Percentiles rank a stretch among this genome's conserved stretches.
These are phyloP conservation scores for Seriola dumerili DNA, from an alignment of 2,113 vertebrate species.

Conservation along the genomic window DNA sequence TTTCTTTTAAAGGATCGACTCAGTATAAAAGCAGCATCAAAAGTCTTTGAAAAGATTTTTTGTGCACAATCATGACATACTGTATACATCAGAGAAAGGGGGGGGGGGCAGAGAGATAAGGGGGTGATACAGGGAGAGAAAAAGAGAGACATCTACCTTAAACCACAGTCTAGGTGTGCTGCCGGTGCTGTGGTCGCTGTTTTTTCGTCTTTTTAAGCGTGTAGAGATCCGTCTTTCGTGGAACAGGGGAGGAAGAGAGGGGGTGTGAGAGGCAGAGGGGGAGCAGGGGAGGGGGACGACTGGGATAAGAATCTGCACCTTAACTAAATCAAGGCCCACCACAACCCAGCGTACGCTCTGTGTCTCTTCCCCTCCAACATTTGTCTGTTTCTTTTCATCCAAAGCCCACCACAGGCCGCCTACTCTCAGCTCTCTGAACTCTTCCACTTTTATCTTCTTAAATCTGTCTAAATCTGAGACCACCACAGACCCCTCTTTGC, in stretches of 20 bases:
- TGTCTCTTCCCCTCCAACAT: conserved; percentile 55
- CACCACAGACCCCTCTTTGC: conserved; percentile 78
- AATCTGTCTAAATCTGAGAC: conserved; percentile 81
- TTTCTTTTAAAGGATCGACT: background rate
- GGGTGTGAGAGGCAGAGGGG: conserved; percentile 72
- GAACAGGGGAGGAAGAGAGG: conserved; percentile 86
- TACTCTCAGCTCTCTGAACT: conserved; percentile 60
- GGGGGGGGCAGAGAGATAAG: conserved; percentile 28
- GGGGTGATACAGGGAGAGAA: conserved; percentile 14
- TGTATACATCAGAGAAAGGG: conserved; percentile 12
- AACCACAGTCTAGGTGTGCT: conserved; percentile 74
- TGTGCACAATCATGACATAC: conserved; percentile 1
- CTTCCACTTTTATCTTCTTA: conserved; percentile 62
- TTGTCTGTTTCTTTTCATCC: conserved; percentile 67
- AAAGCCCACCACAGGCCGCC: conserved; percentile 83
- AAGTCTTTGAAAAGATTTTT: conserved; percentile 12
- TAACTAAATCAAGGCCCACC: conserved; percentile 84
- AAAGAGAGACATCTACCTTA: conserved; percentile 49
- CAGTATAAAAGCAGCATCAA: conserved; percentile 3
- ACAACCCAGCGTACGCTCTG: conserved; percentile 63
- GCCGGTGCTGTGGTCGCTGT: conserved; percentile 71
- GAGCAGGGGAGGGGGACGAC: conserved; percentile 50
- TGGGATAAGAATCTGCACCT: conserved; percentile 82
- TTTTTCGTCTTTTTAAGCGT: conserved; percentile 65
- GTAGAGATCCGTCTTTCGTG: conserved; percentile 87